phyloP scores from a whole-genome alignment of 2,113 vertebrate genomes.

The Bujurquina vittata region DNA sequence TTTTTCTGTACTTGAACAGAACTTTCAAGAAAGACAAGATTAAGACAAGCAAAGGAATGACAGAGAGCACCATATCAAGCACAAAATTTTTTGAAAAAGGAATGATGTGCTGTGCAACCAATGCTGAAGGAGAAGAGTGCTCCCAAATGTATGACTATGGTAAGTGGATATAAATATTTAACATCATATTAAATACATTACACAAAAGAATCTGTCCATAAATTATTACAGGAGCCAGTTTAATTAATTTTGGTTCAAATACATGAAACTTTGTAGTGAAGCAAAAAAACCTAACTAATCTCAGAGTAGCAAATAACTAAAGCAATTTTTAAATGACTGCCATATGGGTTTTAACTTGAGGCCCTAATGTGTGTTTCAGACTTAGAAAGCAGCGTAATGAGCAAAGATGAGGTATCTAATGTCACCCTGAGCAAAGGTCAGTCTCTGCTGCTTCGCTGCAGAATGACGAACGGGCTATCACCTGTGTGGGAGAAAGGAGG shows the following conservation, averaged over 20 bases:
- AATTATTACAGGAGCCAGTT: fast-evolving
- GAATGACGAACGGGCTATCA: fast-evolving
- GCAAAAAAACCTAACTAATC: no score
- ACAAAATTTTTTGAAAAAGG: fast-evolving
- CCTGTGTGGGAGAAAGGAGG: slow-evolving; percentile 43
- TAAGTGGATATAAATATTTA: slow-evolving; percentile 5
- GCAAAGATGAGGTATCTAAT: slow-evolving; percentile 13
- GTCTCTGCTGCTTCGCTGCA: slow-evolving; percentile 72
- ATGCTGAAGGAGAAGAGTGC: slow-evolving; percentile 66
- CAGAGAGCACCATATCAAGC: background rate
- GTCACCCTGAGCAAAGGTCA: slow-evolving; percentile 57
- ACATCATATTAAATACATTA: background rate
- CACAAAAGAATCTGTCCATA: fast-evolving
- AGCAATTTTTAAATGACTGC: background rate
- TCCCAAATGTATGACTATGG: slow-evolving; percentile 75
- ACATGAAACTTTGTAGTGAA: background rate
- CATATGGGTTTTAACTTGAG: background rate
- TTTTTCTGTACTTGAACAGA: slow-evolving; percentile 20
- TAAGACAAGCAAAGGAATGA: fast-evolving
- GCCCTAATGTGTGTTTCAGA: slow-evolving; percentile 50
- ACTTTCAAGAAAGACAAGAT: no score
- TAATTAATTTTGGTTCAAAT: background rate
- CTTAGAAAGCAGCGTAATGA: background rate
- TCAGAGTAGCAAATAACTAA: background rate
- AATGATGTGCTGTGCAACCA: slow-evolving; percentile 76